Evolutionary conservation across 2,113 vertebrate species (phyloP).

Genomic region (Etia nguti): DNA sequence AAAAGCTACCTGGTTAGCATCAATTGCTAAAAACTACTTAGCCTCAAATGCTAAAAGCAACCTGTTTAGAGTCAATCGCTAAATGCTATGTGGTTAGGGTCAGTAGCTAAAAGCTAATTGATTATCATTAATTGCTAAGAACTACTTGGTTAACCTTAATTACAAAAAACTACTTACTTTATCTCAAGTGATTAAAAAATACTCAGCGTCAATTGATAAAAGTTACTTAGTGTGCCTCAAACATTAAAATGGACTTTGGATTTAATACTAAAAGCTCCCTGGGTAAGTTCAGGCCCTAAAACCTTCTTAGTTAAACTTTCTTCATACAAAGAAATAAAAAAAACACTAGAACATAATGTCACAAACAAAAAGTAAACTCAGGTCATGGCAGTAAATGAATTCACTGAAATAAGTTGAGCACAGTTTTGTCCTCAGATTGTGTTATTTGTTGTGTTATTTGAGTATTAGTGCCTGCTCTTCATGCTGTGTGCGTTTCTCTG

Average conservation of each 20-base stretch:
- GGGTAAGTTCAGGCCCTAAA: not conserved
- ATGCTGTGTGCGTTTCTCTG: not conserved
- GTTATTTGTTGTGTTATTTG: not conserved
- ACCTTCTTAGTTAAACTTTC: not conserved
- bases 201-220: not conserved
- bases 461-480: not conserved
- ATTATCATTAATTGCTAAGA: not conserved
- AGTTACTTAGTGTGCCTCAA: not conserved
- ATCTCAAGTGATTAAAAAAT: not conserved
- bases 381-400: not conserved
- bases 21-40: not conserved
- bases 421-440: not conserved
- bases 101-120: not conserved
- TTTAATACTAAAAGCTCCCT: not conserved
- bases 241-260: not conserved
- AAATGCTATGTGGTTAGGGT: not conserved
- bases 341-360: not conserved
- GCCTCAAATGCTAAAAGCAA: fast-evolving
- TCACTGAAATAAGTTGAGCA: not conserved
- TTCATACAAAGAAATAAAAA: not conserved
- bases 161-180: fast-evolving
- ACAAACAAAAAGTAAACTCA: not conserved
- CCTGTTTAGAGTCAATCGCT: fast-evolving
- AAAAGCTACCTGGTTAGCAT: not conserved
- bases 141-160: not conserved